Conservation (phyloP, 1,140 invertebrate species). For the Portunus trituberculatus region DNA sequence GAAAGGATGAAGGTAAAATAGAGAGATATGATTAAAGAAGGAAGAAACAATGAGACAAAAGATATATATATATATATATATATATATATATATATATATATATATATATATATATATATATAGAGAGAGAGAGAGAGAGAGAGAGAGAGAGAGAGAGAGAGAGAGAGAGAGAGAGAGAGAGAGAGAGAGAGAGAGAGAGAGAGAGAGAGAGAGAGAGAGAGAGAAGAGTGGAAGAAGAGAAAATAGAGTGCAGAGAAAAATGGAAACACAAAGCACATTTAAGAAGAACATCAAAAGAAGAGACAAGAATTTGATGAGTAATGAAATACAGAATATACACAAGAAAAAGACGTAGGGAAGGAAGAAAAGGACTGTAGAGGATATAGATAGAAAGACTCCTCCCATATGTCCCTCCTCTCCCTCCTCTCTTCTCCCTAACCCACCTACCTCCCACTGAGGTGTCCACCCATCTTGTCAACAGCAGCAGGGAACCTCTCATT, state of each 20-base stretch:
- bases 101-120: constrained; percentile 26
- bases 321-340: background rate
- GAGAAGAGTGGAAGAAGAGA: background rate
- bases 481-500: background rate
- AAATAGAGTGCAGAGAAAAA: background rate
- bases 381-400: background rate
- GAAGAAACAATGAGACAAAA: background rate
- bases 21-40: background rate
- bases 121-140: constrained; percentile 16
- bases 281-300: background rate
- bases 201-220: background rate
- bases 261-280: too few relatives aligned
- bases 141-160: constrained; percentile 6
- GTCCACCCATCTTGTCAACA: constrained; percentile 18
- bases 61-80: background rate
- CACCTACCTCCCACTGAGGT: background rate
- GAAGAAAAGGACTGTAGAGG: too few relatives aligned
- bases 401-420: too few relatives aligned
- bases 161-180: background rate
- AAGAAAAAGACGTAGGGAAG: background rate
- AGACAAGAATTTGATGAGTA: background rate
- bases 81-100: constrained; percentile 26
- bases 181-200: background rate
- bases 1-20: background rate
- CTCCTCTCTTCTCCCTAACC: too few relatives aligned